These are phyloP conservation scores for Pantherophis alleghaniensis DNA, from an alignment of 2,797 vertebrate genomes.

Conservation along the genomic window DNA sequence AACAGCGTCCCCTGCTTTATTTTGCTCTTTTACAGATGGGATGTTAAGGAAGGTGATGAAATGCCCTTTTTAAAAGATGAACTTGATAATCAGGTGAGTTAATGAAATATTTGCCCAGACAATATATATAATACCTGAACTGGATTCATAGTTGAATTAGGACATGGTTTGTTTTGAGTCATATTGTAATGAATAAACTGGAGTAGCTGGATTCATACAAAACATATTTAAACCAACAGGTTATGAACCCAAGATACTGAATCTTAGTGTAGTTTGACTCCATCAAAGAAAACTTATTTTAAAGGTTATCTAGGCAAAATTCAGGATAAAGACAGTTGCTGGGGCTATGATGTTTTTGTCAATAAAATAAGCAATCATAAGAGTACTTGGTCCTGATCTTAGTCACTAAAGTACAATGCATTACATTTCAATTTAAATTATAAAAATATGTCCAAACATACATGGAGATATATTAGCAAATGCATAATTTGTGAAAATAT, in stretches of 20 bases:
- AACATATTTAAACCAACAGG: neutral
- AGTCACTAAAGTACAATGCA: neutral
- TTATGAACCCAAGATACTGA: neutral
- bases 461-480: neutral
- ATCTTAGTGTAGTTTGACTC: neutral
- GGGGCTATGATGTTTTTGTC: neutral
- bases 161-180: neutral
- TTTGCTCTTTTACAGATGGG: conserved; percentile 79
- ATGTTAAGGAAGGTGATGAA: conserved; percentile 78
- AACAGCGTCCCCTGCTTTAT: neutral
- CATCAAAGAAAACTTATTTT: neutral
- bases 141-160: neutral
- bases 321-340: neutral
- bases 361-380: neutral
- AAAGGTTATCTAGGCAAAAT: neutral
- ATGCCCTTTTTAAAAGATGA: conserved; percentile 60
- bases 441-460: neutral
- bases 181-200: neutral
- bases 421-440: neutral
- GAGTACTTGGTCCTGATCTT: neutral
- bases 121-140: neutral
- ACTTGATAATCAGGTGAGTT: conserved; percentile 63
- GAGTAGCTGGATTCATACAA: neutral
- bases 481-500: neutral
- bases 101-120: neutral